Conservation (phyloP, 1,140 invertebrate genomes). For the Caenorhabditis brenneri region DNA sequence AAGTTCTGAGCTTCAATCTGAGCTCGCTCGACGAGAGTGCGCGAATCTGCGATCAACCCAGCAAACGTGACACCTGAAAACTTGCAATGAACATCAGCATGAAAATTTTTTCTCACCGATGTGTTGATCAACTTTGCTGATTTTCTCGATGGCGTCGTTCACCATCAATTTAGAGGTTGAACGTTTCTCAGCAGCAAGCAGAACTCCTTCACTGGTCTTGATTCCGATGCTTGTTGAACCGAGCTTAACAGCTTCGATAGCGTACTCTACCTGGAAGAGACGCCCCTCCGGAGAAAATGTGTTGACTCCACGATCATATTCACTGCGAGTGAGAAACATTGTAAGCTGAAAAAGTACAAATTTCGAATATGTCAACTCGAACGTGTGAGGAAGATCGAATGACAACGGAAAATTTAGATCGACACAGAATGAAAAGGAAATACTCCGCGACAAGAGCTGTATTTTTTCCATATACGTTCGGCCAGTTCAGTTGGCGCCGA, state of each 20-base stretch:
- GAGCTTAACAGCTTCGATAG: constrained; percentile 98
- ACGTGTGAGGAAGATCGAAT: too few relatives aligned
- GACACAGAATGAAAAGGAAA: too few relatives aligned
- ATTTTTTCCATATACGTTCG: too few relatives aligned
- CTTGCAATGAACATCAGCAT: background rate
- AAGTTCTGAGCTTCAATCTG: constrained; percentile 83
- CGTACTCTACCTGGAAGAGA: constrained; percentile 99
- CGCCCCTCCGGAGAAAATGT: constrained; percentile 99
- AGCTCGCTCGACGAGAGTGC: constrained; percentile 90
- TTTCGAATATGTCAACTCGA: too few relatives aligned
- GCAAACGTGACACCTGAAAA: constrained; percentile 86
- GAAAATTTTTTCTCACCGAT: constrained; percentile 85
- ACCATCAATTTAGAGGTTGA: constrained; percentile 96
- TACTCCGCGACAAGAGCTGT: too few relatives aligned
- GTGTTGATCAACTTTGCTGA: constrained; percentile 91
- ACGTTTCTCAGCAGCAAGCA: constrained; percentile 95
- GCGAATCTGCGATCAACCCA: constrained; percentile 95
- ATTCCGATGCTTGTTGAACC: constrained; percentile 99
- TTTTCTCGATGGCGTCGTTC: constrained; percentile 93
- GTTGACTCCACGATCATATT: constrained; percentile 98
- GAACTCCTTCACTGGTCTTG: constrained; percentile 88
- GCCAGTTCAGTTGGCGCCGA: too few relatives aligned
- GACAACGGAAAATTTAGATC: too few relatives aligned
- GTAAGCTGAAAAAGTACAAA: constrained; percentile 51
- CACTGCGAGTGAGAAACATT: constrained; percentile 98